Percentiles rank a stretch among this genome's conserved stretches.
Evolutionary conservation across 1,140 invertebrate species (phyloP).

Genomic region (Frieseomelitta varia): DNA sequence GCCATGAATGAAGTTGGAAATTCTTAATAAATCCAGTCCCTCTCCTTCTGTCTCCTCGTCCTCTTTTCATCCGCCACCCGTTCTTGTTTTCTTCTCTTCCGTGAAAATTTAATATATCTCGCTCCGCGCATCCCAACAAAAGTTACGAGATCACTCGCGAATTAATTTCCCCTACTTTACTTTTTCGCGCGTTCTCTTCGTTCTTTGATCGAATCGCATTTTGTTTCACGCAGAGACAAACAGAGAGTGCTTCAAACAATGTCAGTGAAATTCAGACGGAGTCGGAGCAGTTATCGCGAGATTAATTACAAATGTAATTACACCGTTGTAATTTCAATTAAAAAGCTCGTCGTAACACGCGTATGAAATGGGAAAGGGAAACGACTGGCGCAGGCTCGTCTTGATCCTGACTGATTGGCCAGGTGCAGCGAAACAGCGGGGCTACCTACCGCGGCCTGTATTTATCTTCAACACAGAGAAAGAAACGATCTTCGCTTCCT

Average conservation of each 20-base stretch:
- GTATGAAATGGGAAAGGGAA: not conserved
- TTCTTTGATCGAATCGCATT: too few species aligned
- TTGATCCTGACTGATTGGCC: not conserved
- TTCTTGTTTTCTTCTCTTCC: not conserved
- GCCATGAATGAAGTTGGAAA: slow-evolving; percentile 10
- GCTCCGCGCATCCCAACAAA: too few species aligned
- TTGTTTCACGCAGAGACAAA: too few species aligned
- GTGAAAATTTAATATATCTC: not conserved
- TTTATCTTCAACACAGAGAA: slow-evolving; percentile 34
- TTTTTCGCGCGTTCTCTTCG: too few species aligned
- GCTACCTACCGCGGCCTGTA: not conserved
- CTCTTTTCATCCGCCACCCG: not conserved
- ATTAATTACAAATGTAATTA: too few species aligned
- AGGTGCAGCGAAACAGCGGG: not conserved
- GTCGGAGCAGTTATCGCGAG: not conserved
- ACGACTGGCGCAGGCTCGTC: not conserved
- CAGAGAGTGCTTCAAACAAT: too few species aligned
- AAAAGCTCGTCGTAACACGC: not conserved
- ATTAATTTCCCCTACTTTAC: too few species aligned
- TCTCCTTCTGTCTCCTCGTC: too few species aligned
- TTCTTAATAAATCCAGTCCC: slow-evolving; percentile 8
- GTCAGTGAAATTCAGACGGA: too few species aligned
- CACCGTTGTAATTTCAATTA: not conserved
- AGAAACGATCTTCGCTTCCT: slow-evolving; percentile 14
- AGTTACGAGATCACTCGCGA: too few species aligned